Base-by-base conservation (phyloP, 2,113 vertebrate genomes). In the Sprattus sprattus region DNA sequence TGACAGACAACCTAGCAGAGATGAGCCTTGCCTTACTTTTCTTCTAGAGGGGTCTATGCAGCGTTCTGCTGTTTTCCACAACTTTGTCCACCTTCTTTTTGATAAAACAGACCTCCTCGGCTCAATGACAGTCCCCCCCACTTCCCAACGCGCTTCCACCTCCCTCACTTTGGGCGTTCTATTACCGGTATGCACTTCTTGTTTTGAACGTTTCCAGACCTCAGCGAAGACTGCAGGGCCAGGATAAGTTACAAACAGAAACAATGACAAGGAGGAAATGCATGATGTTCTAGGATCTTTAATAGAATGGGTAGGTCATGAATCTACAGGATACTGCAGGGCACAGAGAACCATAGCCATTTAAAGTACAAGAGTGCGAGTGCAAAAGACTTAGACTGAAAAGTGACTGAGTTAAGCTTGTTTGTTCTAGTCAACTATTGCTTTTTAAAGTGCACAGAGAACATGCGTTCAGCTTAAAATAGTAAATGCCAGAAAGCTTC, bases 311-410 rank as follows among this genome's bases (percentile, higher is more conserved):
- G 10, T 39, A 78, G 71, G 71, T 78, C 47, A 87, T 83, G 28
- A 84, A 86, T 78, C 91, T 88, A 92, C 87, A 93, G 75, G 84
- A 57, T 87, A 49, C 57, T 85, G 88, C 89, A 92, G 92, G 82
- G 89, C 91, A 91, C 88, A 87, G 49, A 64, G 86, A 90, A 45
- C 86, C 82, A 86, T 83, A 83, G 83, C 82, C 16, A 81, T 85
- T 86, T 85, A 89, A 89, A 88, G 88, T 91, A 89, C 60, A 89
- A 84, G 78, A 90, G 88, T 85, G 90, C 86, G 84, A 91, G 89
- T 89, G 90, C 87, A 90, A 89, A 71, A 64, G 85, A 88, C 39
- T 47, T 80, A 87, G 80, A 86, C 46, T 89, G 81, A 32, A 87
- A 88, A 87, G 89, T 84, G 25, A 45, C 15, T 81, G 28, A 75